Evolutionary conservation across 1,140 invertebrate species (phyloP), one percentile per base, ranked within the genome.

Genomic region (Vanessa tameamea): DNA sequence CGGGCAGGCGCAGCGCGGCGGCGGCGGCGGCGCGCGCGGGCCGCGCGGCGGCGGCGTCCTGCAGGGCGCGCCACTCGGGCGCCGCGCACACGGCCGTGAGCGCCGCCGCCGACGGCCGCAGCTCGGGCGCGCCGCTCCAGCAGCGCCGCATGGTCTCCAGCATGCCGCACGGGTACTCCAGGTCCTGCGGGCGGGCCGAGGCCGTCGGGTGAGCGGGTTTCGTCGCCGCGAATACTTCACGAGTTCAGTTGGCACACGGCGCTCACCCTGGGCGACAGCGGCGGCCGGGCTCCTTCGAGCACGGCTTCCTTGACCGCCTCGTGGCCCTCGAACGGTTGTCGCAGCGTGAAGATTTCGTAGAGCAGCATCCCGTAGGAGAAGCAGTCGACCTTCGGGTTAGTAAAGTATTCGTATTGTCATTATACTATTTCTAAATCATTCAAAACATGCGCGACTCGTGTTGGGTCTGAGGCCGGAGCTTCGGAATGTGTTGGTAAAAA

Each of bases 351-450:
- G 57, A 99, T 94, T 91, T 99, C 99, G 91, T 99, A 99, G 74
- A 99, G 94, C 81, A 99, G 97, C 98, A 99, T 99, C n/a, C 98
- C 98, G 93, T 99, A 99, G 0, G 98, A 99, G 88, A 99, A 99
- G 79, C 98, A 98, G 87, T 99, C 99, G 15, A 99, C 98, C 96
- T 97, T 81, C 0, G 26, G 26, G 26, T 31, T 31, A 4, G 85
- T n/a, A 53, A 4, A 53, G 8, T 15, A 53, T 43, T 43, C 26
- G 6, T 31, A 31, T 31, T 31, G 0, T 20, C 20, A 20, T 20
- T 20, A 20, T 20, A 20, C 20, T 20, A 1, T 20, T 20, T 20
- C 20, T 0, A 20, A 20, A 31, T 31, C 26, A 31, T 6, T 6
- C 26, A 31, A 31, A 31, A 31, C 2, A 31, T 31, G 26, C 26